These are phyloP conservation scores for Anastrepha obliqua DNA, from an alignment of 1,140 invertebrate genomes.

Conservation along the genomic window DNA sequence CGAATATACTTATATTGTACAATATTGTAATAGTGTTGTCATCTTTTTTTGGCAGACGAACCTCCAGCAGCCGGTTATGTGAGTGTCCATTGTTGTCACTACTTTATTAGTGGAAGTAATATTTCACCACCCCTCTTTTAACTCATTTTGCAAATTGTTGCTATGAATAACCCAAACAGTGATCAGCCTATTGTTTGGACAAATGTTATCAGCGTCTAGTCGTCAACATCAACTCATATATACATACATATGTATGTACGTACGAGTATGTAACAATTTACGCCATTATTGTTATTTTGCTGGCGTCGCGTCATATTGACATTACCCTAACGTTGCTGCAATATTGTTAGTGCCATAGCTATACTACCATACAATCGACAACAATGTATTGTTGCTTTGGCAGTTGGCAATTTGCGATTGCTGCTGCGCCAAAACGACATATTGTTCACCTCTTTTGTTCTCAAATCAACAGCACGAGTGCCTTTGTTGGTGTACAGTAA, in stretches of 20 bases:
- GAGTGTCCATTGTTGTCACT: neutral
- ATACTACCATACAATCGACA: neutral
- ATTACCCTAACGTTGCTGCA: conserved; percentile 1
- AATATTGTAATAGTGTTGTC: neutral
- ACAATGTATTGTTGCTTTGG: conserved; percentile 41
- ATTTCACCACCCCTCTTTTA: neutral
- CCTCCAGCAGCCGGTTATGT: neutral
- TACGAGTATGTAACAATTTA: neutral
- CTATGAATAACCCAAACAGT: conserved; percentile 2
- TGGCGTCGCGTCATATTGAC: neutral
- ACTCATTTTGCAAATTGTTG: conserved; percentile 20
- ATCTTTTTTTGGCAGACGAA: conserved; percentile 11
- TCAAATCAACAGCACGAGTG: neutral
- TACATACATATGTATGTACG: neutral
- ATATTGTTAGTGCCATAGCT: neutral
- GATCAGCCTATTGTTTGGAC: conserved; percentile 14
- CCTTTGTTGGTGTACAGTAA: neutral
- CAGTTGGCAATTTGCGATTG: conserved; percentile 22
- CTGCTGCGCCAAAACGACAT: conserved; percentile 37
- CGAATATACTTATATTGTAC: too few species aligned
- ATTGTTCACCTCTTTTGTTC: conserved; percentile 43
- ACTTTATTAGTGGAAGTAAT: too few species aligned
- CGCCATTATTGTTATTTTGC: conserved; percentile 1
- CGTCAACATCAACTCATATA: conserved; percentile 5
- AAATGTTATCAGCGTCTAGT: conserved; percentile 22